Conservation (phyloP, 1,140 invertebrate species). For the Anastrepha ludens region DNA sequence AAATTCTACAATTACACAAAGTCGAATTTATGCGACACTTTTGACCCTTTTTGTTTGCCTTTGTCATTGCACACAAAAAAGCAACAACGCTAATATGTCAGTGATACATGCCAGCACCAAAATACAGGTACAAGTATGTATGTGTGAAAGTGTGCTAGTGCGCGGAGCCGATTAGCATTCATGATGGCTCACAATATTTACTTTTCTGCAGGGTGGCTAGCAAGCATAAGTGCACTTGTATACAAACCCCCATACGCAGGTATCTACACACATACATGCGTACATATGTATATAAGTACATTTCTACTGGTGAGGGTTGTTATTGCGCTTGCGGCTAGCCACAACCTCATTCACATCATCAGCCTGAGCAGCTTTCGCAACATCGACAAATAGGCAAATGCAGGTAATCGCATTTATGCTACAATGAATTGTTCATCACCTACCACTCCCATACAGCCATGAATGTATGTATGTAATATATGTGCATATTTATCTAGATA, state of each 20-base stretch:
- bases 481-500: too few relatives aligned
- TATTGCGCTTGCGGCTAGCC: conserved; percentile 5
- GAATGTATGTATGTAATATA: too few relatives aligned
- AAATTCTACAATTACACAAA: conserved; percentile 56
- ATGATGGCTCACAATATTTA: conserved; percentile 46
- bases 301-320: conserved; percentile 19
- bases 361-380: not conserved
- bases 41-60: conserved; percentile 56
- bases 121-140: not conserved
- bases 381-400: conserved; percentile 53
- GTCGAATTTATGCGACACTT: conserved; percentile 56
- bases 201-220: conserved; percentile 3
- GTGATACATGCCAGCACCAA: not conserved
- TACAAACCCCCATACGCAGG: not conserved
- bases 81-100: conserved; percentile 17
- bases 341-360: not conserved
- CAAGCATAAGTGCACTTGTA: not conserved
- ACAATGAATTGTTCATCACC: conserved; percentile 34
- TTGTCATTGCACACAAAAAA: conserved; percentile 37
- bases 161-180: conserved; percentile 6
- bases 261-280: not conserved
- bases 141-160: not conserved
- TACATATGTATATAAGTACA: not conserved
- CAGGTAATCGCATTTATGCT: conserved; percentile 53
- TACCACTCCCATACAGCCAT: not conserved